Evolutionary conservation across 2,888 invertebrate species (phyloP), one percentile per base, ranked within the genome.

Genomic region (Melanchra persicariae): DNA sequence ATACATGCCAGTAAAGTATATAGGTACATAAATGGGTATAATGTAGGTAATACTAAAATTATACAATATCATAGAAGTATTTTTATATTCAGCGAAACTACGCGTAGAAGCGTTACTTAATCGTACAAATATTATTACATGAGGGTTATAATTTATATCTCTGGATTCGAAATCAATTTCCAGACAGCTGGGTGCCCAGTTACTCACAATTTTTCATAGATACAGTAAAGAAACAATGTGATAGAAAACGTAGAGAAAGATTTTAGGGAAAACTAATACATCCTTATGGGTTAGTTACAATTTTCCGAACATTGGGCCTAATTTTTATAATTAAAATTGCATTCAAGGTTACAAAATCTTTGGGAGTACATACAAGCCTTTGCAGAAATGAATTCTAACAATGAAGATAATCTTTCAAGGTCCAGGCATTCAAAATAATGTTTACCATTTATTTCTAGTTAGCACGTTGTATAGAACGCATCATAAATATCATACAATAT

Each of bases 401-500:
- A 91, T 92, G 91, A 91, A 92, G 87, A 89, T 88, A 91, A 88
- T 85, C 87, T 88, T 90, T 86, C 90, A 88, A 90, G 89, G 90
- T 91, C 87, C 90, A 93, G 93, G 94, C 95, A 93, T 93, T 93
- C 88, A 94, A 95, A 95, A 93, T 92, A 93, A 94, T 85, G 87
- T 91, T 93, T 92, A 94, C 92, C 89, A 91, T 95, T 95, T 93
- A 95, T 93, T 93, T 95, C 96, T 95, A 96, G 92, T 95, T 95
- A 94, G 96, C 95, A 96, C 95, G 95, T 95, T 95, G 95, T 95
- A 95, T 95, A 95, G 95, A 95, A 95, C 95, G 95, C 95, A 94
- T 95, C 94, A 92, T 95, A 95, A 94, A 96, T 96, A 96, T 93
- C 91, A 92, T 96, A 96, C 96, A 96, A 96, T 96, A 96, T 96